Conservation (phyloP, 64 coral and sea anemone genomes). For the Trachythela sp. region DNA sequence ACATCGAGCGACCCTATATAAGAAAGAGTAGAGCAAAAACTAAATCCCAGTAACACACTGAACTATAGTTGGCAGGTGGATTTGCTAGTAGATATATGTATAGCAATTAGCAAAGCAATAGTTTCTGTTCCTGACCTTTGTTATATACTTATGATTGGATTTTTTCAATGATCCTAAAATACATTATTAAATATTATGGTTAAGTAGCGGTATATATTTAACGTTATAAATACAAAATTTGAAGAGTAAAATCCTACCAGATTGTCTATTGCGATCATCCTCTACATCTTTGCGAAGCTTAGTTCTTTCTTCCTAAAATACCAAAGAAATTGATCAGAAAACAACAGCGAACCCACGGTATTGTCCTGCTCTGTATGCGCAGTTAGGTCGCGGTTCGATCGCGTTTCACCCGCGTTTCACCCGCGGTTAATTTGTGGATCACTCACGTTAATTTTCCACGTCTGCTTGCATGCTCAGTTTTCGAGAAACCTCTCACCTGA, state of each 20-base stretch:
- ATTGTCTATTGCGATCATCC: background rate
- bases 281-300: background rate
- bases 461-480: too few relatives aligned
- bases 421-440: too few relatives aligned
- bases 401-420: too few relatives aligned
- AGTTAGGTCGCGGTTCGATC: too few relatives aligned
- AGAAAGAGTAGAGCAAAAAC: background rate
- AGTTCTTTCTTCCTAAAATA: background rate
- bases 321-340: background rate
- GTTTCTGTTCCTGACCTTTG: background rate
- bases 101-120: too few relatives aligned
- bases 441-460: too few relatives aligned
- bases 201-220: too few relatives aligned
- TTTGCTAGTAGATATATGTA: background rate
- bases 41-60: background rate
- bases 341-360: too few relatives aligned
- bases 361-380: too few relatives aligned
- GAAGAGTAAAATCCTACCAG: background rate
- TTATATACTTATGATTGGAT: background rate
- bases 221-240: too few relatives aligned
- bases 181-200: too few relatives aligned
- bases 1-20: conserved; percentile 51
- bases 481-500: conserved; percentile 16
- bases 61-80: background rate
- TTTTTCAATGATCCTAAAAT: too few relatives aligned